Evolutionary conservation across 2,113 vertebrate species (phyloP), one percentile per base, ranked within the genome.

Genomic region (Odontesthes bonariensis): DNA sequence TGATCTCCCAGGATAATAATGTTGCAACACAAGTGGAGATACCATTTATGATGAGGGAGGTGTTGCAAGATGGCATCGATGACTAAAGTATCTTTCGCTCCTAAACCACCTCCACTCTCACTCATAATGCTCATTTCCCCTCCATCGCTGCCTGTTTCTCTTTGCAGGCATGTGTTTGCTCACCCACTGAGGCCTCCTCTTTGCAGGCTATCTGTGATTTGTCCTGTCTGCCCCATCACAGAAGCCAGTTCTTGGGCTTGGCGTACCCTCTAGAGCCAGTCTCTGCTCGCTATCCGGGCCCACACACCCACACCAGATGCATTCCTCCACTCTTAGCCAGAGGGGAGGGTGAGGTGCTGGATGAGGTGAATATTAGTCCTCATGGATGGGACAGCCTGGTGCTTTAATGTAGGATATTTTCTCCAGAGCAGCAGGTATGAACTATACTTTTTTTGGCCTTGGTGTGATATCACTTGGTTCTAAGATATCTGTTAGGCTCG

Each of bases 181-280:
- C 88, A 82, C 19, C 70, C 60, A 33, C 56, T 31, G 40, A 82
- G 57, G 71, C 72, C 72, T 82, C 72, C 73, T 76, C 47, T 64
- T 69, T 31, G 32, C 52, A 22, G 67, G 38, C 49, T 82, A 69
- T 80, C 67, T 75, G 67, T 52, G 77, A 72, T 73, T 47, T 31
- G 55, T 77, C 77, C 53, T 76, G 75, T 60, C 55, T 69, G 69
- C 69, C 61, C 55, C 71, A 75, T 56, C 70, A 54, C 73, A 69
- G 54, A 55, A 71, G 55, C 66, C 63, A 61, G 73, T 73, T 86
- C 42, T 63, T 27, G 59, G 77, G 72, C 73, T 76, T 69, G 80
- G 72, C 77, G 87, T 91, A 88, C 90, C 76, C n/a, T 79, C 83
- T 64, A 66, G 84, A 72, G 82, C 91, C 88, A 86, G 91, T 83